phyloP scores from a whole-genome alignment of 2,797 vertebrate species.

The Tragelaphus oryx region DNA sequence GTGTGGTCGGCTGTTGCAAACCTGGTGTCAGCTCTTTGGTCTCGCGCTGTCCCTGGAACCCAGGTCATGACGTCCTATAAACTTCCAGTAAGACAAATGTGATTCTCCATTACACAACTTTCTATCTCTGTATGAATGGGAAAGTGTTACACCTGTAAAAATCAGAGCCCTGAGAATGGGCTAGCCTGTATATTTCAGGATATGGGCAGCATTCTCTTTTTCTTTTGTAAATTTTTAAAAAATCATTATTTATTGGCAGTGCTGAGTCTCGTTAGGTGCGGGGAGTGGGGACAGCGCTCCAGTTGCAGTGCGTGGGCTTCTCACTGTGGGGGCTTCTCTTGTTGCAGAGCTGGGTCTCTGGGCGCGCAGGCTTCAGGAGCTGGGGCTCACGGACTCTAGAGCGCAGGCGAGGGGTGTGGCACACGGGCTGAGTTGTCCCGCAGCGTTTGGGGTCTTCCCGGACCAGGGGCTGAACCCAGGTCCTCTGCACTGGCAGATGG shows the following conservation, averaged over 20 bases:
- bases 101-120: not conserved
- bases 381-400: not conserved
- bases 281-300: not conserved
- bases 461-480: not conserved
- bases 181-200: not conserved
- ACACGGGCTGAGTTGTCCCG: not conserved
- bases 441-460: not conserved
- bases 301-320: fast-evolving
- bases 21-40: not conserved
- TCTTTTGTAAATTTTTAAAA: not conserved
- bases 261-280: not conserved
- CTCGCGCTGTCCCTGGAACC: not conserved
- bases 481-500: not conserved
- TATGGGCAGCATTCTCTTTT: not conserved
- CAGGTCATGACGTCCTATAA: not conserved
- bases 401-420: not conserved
- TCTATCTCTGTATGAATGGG: not conserved
- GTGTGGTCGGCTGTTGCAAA: not conserved
- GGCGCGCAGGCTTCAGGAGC: not conserved
- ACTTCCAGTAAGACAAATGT: not conserved
- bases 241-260: not conserved
- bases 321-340: not conserved
- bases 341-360: not conserved
- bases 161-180: not conserved
- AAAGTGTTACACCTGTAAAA: not conserved